These are phyloP conservation scores for Myotis planiceps DNA, from an alignment of 2,797 vertebrate species.

Conservation along the genomic window DNA sequence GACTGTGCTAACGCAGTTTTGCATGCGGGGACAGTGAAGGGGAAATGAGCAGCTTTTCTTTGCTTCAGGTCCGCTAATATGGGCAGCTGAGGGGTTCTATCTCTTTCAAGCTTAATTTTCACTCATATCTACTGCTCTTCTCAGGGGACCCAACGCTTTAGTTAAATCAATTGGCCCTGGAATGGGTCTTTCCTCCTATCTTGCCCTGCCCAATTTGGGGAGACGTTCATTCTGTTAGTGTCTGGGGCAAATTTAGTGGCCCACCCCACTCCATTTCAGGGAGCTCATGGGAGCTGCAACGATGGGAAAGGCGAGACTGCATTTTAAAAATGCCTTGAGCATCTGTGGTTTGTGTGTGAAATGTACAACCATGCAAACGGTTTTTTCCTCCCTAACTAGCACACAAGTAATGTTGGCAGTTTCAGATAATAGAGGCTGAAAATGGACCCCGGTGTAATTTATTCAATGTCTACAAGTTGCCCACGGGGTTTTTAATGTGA, in stretches of 20 bases:
- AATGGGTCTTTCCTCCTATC: background rate
- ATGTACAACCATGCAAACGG: slow-evolving; percentile 46
- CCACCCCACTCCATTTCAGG: background rate
- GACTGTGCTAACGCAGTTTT: background rate
- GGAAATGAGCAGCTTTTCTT: background rate
- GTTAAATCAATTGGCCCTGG: background rate
- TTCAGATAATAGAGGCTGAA: slow-evolving; percentile 72
- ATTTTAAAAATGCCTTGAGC: slow-evolving; percentile 25
- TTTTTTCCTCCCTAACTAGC: slow-evolving; percentile 27
- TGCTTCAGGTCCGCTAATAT: background rate
- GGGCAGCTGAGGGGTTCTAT: background rate
- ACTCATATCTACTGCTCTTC: background rate
- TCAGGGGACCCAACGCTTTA: background rate
- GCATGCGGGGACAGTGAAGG: background rate
- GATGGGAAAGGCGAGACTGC: background rate
- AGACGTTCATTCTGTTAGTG: background rate
- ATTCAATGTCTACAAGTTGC: slow-evolving; percentile 61
- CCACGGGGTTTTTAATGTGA: slow-evolving; percentile 68
- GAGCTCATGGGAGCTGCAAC: background rate
- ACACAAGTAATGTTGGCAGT: slow-evolving; percentile 39
- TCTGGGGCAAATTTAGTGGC: background rate
- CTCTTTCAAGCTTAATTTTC: background rate
- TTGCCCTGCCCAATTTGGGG: background rate
- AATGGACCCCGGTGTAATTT: slow-evolving; percentile 65
- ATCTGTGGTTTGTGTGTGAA: slow-evolving; percentile 56